Conservation (phyloP, 2,113 vertebrate species). For the Ailurus styani region DNA sequence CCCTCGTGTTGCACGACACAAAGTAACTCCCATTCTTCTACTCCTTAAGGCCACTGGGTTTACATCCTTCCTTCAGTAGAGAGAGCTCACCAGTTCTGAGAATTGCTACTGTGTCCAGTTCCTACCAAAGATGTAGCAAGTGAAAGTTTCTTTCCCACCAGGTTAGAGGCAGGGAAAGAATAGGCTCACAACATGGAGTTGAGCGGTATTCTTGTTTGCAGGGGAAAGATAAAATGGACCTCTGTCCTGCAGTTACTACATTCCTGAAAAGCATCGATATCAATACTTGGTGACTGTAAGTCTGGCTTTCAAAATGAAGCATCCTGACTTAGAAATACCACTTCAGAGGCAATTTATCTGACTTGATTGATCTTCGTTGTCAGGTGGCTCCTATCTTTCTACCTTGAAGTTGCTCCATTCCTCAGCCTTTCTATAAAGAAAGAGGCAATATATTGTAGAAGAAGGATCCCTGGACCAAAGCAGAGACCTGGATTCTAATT, state of each 20-base stretch:
- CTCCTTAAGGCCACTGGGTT: neutral
- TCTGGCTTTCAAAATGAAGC: neutral
- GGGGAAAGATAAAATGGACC: neutral
- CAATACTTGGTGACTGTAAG: neutral
- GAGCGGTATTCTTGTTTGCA: neutral
- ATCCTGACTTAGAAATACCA: slow-evolving; percentile 4
- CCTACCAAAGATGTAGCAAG: neutral
- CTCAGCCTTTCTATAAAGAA: neutral
- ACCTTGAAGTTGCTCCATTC: neutral
- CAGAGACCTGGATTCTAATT: neutral
- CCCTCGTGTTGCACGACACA: neutral
- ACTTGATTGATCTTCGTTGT: neutral
- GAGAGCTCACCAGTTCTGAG: neutral
- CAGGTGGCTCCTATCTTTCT: neutral
- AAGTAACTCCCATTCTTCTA: neutral
- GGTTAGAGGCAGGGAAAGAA: neutral
- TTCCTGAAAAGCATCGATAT: slow-evolving; percentile 46
- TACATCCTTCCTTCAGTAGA: neutral
- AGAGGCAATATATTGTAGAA: neutral
- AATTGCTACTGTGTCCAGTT: neutral
- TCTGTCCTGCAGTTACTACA: neutral
- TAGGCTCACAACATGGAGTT: neutral
- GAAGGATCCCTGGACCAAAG: neutral
- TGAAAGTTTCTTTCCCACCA: neutral
- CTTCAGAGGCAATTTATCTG: neutral